phyloP scores from a whole-genome alignment of 35 echinoderm and acorn worm species.

The Lytechinus pictus region DNA sequence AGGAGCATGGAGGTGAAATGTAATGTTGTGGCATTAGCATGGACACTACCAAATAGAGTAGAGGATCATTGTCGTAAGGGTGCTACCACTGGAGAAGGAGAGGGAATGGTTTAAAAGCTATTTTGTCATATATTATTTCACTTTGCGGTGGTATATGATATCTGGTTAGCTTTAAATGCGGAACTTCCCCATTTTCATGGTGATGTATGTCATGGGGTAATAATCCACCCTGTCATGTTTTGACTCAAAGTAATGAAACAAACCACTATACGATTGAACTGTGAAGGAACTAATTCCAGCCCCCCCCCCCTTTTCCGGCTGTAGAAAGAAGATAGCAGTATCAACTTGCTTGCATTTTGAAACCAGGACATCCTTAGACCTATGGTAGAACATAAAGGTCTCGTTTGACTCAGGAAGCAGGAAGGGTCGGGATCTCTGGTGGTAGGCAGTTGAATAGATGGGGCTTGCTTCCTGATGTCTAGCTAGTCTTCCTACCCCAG shows the following conservation, averaged over 20 bases:
- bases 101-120: not conserved
- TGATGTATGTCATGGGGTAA: not conserved
- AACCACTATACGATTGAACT: not conserved
- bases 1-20: not conserved
- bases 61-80: not conserved
- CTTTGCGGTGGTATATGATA: too few relatives aligned
- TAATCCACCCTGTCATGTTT: not conserved
- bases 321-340: constrained; percentile 36
- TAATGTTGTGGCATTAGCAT: not conserved
- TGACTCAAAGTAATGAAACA: not conserved
- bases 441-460: constrained; percentile 30
- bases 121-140: too few relatives aligned
- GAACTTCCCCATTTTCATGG: not conserved
- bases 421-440: constrained; percentile 49
- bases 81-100: not conserved
- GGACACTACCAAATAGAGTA: too few relatives aligned
- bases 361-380: constrained; percentile 48
- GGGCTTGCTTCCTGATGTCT: constrained; percentile 41
- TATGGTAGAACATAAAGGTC: not conserved
- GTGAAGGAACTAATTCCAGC: not conserved
- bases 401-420: constrained; percentile 45
- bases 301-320: constrained; percentile 10
- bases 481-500: not conserved
- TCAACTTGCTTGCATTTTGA: constrained; percentile 33
- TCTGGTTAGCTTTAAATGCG: not conserved